Base-by-base conservation (phyloP, 2,797 vertebrate species). In the Pitangus sulphuratus region DNA sequence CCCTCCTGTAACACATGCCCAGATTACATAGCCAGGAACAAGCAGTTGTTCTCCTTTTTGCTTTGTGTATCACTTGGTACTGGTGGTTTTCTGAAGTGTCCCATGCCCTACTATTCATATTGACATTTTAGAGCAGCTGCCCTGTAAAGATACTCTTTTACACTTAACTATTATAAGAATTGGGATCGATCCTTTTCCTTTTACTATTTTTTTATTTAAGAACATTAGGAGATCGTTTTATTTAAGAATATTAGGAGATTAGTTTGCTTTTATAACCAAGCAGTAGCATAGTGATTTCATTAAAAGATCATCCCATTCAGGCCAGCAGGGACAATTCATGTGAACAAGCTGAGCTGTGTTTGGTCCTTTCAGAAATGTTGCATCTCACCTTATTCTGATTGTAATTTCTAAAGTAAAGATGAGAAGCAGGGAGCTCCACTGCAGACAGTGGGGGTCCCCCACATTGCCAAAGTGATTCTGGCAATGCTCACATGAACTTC, bases 241-340 rank as follows among this genome's bases (percentile, higher is more conserved):
- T 35, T 35, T 35, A 35, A 35, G 35, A 35, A 35, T 9, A 54
- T 92, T 83, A 81, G 35, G 18, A 91, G 68, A 86, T 61, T 81
- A 84, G 24, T 93, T 91, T 84, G 12, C 24, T 93, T 93, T 93
- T 93, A 88, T 94, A 50, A 83, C 19, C 65, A 80, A 87, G 77
- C n/a, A 91, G 37, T 60, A 77, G 47, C 45, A 11, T 18, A 89
- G 64, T 54, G 53, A 84, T 81, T 93, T 69, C 31, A 30, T 76
- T 64, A 68, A 37, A 87, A 74, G 24, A 51, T 40, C 40, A 54
- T 82, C 25, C 26, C n/a, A 2, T 87, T 77, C 53, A 45, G 30
- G 14, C 45, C n/a, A 47, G 16, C 17, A 54, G 21, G 35, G 45
- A 68, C 45, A 79, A 3, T 61, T 74, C 37, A 4, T 19, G 15